phyloP scores from a whole-genome alignment of 1,140 invertebrate genomes.

The Calephelis nemesis region DNA sequence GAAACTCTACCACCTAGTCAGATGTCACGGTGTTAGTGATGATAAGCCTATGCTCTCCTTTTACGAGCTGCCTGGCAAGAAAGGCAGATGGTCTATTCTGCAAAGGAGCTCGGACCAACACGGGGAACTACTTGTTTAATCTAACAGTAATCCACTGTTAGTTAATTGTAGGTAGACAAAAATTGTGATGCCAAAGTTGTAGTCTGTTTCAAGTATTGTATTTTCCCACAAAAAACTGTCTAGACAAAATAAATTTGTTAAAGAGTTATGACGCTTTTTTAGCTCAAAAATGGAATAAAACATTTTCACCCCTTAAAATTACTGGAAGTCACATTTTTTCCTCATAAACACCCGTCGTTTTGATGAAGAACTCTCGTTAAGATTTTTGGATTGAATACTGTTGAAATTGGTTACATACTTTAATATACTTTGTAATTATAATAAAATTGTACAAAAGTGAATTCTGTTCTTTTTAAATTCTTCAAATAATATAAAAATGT shows the following conservation, averaged over 20 bases:
- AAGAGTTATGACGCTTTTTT: constrained; percentile 27
- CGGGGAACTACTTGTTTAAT: no score
- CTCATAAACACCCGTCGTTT: constrained; percentile 41
- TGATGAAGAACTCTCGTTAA: constrained; percentile 27
- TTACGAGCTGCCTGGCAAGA: no score
- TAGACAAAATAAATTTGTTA: constrained; percentile 29
- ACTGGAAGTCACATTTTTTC: constrained; percentile 53
- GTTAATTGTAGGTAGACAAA: background rate
- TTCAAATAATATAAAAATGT: no score
- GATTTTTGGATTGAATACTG: constrained; percentile 30
- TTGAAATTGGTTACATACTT: background rate
- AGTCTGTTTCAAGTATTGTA: background rate
- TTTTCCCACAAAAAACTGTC: constrained; percentile 7
- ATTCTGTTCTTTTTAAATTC: no score
- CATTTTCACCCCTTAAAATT: constrained; percentile 48
- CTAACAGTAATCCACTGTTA: no score
- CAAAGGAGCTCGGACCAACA: no score
- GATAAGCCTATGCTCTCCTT: no score
- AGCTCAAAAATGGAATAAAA: constrained; percentile 33
- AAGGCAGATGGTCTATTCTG: no score
- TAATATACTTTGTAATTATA: no score
- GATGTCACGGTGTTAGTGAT: no score
- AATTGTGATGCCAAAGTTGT: background rate
- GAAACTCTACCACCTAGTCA: no score
- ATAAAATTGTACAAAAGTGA: no score